Base-by-base conservation (phyloP, 30 jellyfish, hydroid and myxozoan genomes). In the Aurelia aurita region DNA sequence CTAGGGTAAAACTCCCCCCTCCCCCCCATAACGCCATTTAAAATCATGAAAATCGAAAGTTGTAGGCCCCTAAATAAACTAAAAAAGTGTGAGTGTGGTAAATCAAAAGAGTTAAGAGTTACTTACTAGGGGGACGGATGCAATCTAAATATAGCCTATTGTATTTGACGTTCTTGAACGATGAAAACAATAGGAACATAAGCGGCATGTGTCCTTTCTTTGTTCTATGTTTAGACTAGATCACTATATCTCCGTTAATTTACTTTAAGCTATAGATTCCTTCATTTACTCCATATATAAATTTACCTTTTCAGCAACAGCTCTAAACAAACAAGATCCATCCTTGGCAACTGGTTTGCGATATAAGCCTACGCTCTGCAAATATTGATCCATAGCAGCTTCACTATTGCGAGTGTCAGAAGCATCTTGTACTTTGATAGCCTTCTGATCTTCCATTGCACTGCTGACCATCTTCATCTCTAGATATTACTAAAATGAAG, bases 261-360 rank as follows among this genome's bases (percentile, higher is more conserved):
- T n/a, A n/a, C n/a, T n/a, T n/a, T n/a, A n/a, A 12, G 55, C 19
- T 58, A 32, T 27, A 6, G 19, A 58, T 58, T n/a, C 6, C 10
- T 3, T 26, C 8, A 25, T 4, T 69, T 34, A 12, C 49, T 11
- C 4, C 22, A 8, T 10, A 0, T 11, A 44, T 44, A 82, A 12
- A 20, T 74, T 14, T 70, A 91, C 98, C 92, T 91, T 87, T 86
- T 91, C 98, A 10, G 98, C 89, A 63, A 91, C 96, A 35, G 91
- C 98, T 49, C 98, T 64, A 75, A 91, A 91, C 34, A 91, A 47
- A 53, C 98, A 91, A 28, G 98, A 91, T 7, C 98, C 98, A 86
- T 91, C 98, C 65, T 91, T 91, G 14, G 98, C 98, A 28, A 91
- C 96, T 43, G 96, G 96, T 63, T 91, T 91, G 25, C 98, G 95